Conservation (phyloP, 1,140 invertebrate species). For the Meteorus sp. region DNA sequence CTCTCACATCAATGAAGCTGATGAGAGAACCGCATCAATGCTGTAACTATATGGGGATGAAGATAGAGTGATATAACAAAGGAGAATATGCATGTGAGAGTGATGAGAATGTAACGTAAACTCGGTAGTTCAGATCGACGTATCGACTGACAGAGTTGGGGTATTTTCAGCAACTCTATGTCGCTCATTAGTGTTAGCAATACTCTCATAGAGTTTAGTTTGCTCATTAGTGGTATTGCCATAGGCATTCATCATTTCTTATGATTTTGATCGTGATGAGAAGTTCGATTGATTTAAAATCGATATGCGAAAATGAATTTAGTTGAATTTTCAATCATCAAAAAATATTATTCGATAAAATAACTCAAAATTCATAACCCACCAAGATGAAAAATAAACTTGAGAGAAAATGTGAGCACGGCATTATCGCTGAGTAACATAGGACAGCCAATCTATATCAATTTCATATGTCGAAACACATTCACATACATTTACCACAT, state of each 20-base stretch:
- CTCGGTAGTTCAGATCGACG: constrained; percentile 3
- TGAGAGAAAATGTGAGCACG: too few species aligned
- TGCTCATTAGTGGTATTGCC: constrained; percentile 13
- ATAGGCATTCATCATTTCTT: background rate
- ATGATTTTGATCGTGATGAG: too few species aligned
- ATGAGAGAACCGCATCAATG: background rate
- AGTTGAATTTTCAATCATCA: too few species aligned
- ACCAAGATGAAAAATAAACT: too few species aligned
- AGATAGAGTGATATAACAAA: background rate
- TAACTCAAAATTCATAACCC: too few species aligned
- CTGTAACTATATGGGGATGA: background rate
- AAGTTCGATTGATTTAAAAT: too few species aligned
- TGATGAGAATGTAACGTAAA: background rate
- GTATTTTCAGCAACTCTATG: background rate
- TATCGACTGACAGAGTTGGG: background rate
- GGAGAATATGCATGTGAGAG: background rate
- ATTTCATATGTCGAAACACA: too few species aligned
- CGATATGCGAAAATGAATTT: too few species aligned
- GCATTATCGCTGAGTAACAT: too few species aligned
- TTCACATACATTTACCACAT: too few species aligned
- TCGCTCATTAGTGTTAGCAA: constrained; percentile 21
- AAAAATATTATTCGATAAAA: too few species aligned
- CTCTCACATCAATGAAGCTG: background rate
- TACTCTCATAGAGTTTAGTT: constrained; percentile 6
- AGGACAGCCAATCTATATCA: too few species aligned